A percentile compares a stretch with the other conserved stretches of the same genome.
phyloP scores from a whole-genome alignment of 2,797 vertebrate species.

The Anguilla pacifica region DNA sequence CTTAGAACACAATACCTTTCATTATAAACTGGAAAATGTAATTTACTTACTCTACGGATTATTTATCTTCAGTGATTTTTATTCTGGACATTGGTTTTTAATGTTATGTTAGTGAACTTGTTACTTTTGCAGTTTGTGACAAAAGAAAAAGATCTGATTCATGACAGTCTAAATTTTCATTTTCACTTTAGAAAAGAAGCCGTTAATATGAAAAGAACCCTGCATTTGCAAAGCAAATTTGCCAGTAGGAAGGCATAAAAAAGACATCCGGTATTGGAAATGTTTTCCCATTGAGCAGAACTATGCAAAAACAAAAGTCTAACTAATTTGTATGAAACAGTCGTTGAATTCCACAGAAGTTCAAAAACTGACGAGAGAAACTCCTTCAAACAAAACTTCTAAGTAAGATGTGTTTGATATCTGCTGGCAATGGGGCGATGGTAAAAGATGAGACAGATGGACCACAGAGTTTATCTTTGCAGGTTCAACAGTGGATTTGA shows the following conservation, averaged over 20 bases:
- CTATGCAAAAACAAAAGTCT: background rate
- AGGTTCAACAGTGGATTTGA: conserved; percentile 16
- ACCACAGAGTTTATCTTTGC: conserved; percentile 1
- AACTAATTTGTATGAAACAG: background rate
- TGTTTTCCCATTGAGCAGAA: background rate
- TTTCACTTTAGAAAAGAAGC: background rate
- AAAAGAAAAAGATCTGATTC: background rate
- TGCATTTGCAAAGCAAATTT: background rate
- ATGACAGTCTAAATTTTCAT: background rate
- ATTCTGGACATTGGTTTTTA: background rate
- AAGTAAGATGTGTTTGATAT: background rate
- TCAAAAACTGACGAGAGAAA: background rate
- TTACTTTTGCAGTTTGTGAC: background rate
- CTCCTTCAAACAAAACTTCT: background rate
- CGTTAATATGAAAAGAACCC: background rate
- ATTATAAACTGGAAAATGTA: background rate
- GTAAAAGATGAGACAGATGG: background rate
- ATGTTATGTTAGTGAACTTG: background rate
- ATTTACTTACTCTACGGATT: background rate
- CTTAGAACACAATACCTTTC: background rate
- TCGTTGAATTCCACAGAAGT: background rate
- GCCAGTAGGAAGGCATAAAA: background rate
- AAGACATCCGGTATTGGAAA: background rate
- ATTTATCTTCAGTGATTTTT: background rate
- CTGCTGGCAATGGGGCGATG: background rate